Evolutionary conservation across 2,113 vertebrate genomes (phyloP).

Genomic region (Esox niger): DNA sequence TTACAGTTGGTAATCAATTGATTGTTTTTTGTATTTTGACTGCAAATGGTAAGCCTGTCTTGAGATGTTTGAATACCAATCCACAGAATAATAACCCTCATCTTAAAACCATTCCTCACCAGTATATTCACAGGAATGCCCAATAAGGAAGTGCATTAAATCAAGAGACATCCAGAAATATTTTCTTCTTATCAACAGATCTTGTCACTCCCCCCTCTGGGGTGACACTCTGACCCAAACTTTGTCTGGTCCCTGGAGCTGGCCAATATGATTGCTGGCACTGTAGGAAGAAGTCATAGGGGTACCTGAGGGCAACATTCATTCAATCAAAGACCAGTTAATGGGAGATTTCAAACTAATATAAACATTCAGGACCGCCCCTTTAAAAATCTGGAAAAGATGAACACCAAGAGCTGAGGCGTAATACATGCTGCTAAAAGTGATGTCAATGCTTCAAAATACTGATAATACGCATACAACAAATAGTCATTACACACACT

Average conservation of each 20-base stretch:
- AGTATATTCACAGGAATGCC: not conserved
- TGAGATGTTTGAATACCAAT: not conserved
- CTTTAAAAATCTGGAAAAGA: not conserved
- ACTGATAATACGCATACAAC: not conserved
- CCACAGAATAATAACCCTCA: not conserved
- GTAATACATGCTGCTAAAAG: not conserved
- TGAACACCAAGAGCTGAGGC: not conserved
- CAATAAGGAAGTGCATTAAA: not conserved
- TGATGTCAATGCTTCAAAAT: not conserved
- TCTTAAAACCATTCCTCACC: not conserved
- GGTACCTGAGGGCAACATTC: slow-evolving; percentile 3
- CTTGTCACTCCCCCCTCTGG: slow-evolving; percentile 12
- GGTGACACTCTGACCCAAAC: not conserved
- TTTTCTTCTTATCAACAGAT: slow-evolving; percentile 13
- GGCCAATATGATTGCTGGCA: slow-evolving; percentile 16
- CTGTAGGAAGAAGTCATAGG: slow-evolving; percentile 7
- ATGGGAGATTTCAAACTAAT: too few relatives aligned
- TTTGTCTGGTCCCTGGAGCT: slow-evolving; percentile 15
- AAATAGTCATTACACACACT: not conserved
- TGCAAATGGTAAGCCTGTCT: too few relatives aligned
- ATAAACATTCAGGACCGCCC: too few relatives aligned
- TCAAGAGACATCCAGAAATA: slow-evolving; percentile 2
- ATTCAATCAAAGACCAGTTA: too few relatives aligned
- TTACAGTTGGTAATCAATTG: too few relatives aligned
- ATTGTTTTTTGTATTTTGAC: too few relatives aligned